phyloP scores from a whole-genome alignment of 2,888 invertebrate genomes.

The Phorcus lineatus region DNA sequence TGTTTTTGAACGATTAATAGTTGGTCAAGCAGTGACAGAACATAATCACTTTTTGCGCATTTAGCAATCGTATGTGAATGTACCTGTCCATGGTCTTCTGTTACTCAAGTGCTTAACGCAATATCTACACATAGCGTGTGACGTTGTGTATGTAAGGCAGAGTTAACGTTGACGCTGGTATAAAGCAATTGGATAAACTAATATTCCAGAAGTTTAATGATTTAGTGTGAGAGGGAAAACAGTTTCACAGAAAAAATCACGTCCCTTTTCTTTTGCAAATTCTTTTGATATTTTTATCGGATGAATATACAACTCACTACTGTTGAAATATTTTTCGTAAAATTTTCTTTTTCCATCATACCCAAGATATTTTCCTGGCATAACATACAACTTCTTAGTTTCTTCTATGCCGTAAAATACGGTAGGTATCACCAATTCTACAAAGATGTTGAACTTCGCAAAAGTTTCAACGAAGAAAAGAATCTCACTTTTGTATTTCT shows the following conservation, averaged over 20 bases:
- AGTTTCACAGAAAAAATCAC: slow-evolving; percentile 14
- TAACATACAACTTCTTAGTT: background rate
- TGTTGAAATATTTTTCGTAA: background rate
- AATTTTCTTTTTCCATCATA: background rate
- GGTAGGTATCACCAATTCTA: slow-evolving; percentile 16
- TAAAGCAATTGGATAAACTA: too few species aligned
- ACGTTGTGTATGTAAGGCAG: too few species aligned
- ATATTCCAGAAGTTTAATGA: background rate
- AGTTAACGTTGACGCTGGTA: too few species aligned
- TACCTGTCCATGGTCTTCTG: too few species aligned
- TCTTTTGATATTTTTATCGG: slow-evolving; percentile 7
- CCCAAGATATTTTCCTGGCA: background rate
- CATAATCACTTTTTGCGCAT: too few species aligned
- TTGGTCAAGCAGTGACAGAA: too few species aligned
- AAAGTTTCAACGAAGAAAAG: background rate
- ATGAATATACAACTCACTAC: background rate
- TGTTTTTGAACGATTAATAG: too few species aligned
- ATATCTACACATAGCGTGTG: too few species aligned
- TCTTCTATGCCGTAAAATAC: background rate
- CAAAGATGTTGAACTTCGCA: background rate
- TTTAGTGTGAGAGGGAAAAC: background rate
- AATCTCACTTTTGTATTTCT: background rate
- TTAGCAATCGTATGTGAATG: too few species aligned
- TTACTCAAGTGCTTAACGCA: too few species aligned
- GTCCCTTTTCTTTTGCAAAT: background rate